Conservation (phyloP, 1,140 invertebrate species). For the Neotoxoptera formosana region DNA sequence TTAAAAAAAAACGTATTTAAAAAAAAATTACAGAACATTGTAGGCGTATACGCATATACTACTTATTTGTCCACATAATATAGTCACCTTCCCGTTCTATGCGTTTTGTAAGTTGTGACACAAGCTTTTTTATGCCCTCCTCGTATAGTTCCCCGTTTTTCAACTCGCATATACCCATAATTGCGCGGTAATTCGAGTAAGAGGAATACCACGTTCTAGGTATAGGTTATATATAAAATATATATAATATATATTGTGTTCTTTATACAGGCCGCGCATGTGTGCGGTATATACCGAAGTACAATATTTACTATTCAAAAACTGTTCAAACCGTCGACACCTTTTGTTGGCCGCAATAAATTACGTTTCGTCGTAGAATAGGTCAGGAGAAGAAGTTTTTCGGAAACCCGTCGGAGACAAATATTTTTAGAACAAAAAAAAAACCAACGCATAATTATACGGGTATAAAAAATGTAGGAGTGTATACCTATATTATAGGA, state of each 20-base stretch:
- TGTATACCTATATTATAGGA: neutral
- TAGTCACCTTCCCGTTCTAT: no score
- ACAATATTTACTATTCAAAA: neutral
- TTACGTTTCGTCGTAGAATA: neutral
- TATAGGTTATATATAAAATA: neutral
- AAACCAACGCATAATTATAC: neutral
- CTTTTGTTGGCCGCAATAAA: neutral
- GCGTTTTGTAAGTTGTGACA: no score
- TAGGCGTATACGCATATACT: no score
- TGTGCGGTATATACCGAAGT: neutral
- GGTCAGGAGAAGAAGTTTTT: neutral
- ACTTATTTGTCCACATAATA: no score
- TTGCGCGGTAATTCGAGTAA: neutral
- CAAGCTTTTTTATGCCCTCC: no score
- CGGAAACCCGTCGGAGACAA: neutral
- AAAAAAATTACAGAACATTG: no score
- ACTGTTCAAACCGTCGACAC: constrained; percentile 7
- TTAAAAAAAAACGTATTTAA: no score
- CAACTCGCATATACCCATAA: no score
- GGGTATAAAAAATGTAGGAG: neutral
- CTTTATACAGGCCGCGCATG: neutral
- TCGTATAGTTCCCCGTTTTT: no score
- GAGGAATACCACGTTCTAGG: neutral
- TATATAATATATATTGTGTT: neutral
- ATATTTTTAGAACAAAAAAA: neutral